Evolutionary conservation across 2,797 vertebrate genomes (phyloP).

Genomic region (Podarcis lilfordi): DNA sequence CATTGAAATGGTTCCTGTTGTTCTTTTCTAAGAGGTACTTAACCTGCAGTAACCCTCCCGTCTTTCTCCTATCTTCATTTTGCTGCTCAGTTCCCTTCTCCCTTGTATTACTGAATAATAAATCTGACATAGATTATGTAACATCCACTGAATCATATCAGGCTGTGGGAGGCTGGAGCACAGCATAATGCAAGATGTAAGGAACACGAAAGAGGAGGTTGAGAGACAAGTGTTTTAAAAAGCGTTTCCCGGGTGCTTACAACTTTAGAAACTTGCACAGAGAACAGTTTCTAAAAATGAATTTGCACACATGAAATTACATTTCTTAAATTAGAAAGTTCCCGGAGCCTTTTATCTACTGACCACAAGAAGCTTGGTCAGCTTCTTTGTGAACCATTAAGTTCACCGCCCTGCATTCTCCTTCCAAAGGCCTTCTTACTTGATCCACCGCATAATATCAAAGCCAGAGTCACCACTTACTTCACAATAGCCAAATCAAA

Average conservation of each 20-base stretch:
- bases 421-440: not conserved
- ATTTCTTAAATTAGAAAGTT: not conserved
- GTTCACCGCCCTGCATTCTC: not conserved
- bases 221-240: not conserved
- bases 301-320: not conserved
- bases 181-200: not conserved
- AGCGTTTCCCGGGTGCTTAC: not conserved
- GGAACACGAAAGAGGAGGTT: rapidly evolving
- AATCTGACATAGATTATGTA: slow-evolving; percentile 3
- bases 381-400: not conserved
- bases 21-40: not conserved
- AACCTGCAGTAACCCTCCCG: not conserved
- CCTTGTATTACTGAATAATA: slow-evolving; percentile 6
- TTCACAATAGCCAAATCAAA: not conserved
- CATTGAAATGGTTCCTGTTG: not conserved
- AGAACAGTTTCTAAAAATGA: not conserved
- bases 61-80: not conserved
- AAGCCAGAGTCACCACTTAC: not conserved
- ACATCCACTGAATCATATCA: not conserved
- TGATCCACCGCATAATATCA: not conserved
- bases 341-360: not conserved
- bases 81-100: not conserved
- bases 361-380: not conserved
- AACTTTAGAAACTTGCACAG: not conserved
- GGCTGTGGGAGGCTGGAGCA: not conserved